Evolutionary conservation across 1,140 invertebrate genomes (phyloP), one percentile per base, ranked within the genome.

Genomic region (Drosophila elegans): DNA sequence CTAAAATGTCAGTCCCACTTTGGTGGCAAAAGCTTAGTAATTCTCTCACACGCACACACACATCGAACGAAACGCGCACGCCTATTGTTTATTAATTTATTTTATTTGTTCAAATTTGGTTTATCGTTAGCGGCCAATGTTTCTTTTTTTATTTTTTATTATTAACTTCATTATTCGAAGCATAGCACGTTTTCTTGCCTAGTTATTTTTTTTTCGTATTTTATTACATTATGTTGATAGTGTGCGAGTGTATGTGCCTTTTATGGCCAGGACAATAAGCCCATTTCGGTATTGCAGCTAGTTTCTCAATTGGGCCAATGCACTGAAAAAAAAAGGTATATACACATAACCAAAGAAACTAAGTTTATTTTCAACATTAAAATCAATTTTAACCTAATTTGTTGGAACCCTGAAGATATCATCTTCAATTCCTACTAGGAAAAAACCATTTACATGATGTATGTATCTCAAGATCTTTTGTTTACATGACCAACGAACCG

Each of bases 221-320:
- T 56, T 44, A 62, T 67, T 67, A 32, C 64, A 68, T 55, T 16
- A 36, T n/a, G 12, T 41, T 54, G 25, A 45, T 61, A 45, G 51
- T 59, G 41, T 79, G 51, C 56, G 69, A 39, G 42, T 68, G 60
- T 60, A 64, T 42, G 36, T 54, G 52, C 82, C 83, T 76, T 83
- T 83, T 88, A 86, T 66, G 83, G 82, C 41, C 46, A 78, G 82
- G 79, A 78, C 82, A 88, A 82, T 85, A 51, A 29, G 62, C 61
- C 64, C 49, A 44, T 76, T 80, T 76, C 77, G 81, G 81, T 45
- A 52, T 52, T 61, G 54, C 46, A 77, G 59, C 67, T 74, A 77
- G 80, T 83, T 84, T 71, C 62, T 74, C 63, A 82, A 83, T 36
- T 80, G 63, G 69, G 68, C 68, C 68, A 42, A 42, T 48, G 39